phyloP scores from a whole-genome alignment of 2,113 vertebrate genomes.

The Rhea pennata region DNA sequence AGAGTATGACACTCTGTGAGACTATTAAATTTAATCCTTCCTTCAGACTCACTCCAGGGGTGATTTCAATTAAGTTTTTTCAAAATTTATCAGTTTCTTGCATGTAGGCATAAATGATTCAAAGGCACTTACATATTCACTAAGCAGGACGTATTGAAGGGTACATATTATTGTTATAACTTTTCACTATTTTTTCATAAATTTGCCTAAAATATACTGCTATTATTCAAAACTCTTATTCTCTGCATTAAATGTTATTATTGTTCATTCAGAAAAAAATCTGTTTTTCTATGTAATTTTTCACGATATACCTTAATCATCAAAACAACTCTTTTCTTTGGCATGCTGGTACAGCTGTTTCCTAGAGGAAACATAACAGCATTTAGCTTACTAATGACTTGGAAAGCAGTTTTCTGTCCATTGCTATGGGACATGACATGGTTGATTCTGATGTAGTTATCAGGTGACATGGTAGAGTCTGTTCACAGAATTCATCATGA shows the following conservation, averaged over 20 bases:
- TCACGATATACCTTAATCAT: neutral
- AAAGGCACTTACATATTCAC: constrained; percentile 69
- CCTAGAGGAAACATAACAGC: neutral
- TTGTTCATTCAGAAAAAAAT: constrained; percentile 3
- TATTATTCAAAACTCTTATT: constrained; percentile 57
- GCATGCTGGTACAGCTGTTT: neutral
- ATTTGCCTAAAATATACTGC: constrained; percentile 67
- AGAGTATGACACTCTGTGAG: constrained; percentile 46
- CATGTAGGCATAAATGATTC: constrained; percentile 82
- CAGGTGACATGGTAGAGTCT: neutral
- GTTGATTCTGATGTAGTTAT: neutral
- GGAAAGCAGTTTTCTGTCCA: neutral
- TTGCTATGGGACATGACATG: neutral
- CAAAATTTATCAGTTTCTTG: constrained; percentile 81
- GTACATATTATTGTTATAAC: constrained; percentile 68
- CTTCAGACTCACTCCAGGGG: constrained; percentile 77
- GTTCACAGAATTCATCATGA: neutral
- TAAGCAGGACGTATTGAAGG: constrained; percentile 59
- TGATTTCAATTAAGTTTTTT: constrained; percentile 84
- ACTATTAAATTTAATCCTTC: constrained; percentile 76
- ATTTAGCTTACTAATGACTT: constrained; percentile 1
- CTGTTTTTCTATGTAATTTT: constrained; percentile 36
- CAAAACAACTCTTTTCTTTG: constrained; percentile 23
- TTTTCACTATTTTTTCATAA: constrained; percentile 70
- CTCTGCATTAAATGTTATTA: neutral